Evolutionary conservation across 2,888 invertebrate genomes (phyloP).

Genomic region (Drosophila formosana): DNA sequence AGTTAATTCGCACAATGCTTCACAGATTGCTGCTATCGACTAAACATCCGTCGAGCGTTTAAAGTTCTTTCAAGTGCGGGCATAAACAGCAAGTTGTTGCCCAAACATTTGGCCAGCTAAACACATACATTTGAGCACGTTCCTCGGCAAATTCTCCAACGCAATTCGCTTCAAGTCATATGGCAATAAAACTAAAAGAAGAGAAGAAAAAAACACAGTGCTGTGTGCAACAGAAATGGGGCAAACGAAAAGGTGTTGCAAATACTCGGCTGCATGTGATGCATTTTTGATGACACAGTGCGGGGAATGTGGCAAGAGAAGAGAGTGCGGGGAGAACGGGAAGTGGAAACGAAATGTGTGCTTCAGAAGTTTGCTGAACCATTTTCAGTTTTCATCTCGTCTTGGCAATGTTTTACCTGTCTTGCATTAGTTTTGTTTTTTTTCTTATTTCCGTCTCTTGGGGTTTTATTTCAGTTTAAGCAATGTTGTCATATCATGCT

Average conservation of each 20-base stretch:
- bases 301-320: background rate
- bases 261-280: conserved; percentile 38
- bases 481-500: conserved; percentile 1
- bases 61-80: conserved; percentile 52
- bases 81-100: conserved; percentile 7
- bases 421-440: conserved; percentile 8
- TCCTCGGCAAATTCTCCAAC: conserved; percentile 39
- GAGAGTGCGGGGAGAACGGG: background rate
- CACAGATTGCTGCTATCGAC: conserved; percentile 42
- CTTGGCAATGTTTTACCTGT: conserved; percentile 12
- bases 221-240: conserved; percentile 15
- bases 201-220: background rate
- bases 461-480: conserved; percentile 9
- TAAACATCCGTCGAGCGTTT: conserved; percentile 55
- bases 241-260: conserved; percentile 39
- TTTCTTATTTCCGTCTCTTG: background rate
- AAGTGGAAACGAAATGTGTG: conserved; percentile 20
- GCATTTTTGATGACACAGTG: conserved; percentile 53
- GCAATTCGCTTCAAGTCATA: conserved; percentile 20
- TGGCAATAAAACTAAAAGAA: conserved; percentile 13
- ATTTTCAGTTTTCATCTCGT: conserved; percentile 29
- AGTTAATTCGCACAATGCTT: conserved; percentile 33
- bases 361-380: conserved; percentile 18
- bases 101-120: conserved; percentile 12
- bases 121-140: conserved; percentile 21